Evolutionary conservation across 1,140 invertebrate species (phyloP).

Genomic region (Euglossa dilemma): DNA sequence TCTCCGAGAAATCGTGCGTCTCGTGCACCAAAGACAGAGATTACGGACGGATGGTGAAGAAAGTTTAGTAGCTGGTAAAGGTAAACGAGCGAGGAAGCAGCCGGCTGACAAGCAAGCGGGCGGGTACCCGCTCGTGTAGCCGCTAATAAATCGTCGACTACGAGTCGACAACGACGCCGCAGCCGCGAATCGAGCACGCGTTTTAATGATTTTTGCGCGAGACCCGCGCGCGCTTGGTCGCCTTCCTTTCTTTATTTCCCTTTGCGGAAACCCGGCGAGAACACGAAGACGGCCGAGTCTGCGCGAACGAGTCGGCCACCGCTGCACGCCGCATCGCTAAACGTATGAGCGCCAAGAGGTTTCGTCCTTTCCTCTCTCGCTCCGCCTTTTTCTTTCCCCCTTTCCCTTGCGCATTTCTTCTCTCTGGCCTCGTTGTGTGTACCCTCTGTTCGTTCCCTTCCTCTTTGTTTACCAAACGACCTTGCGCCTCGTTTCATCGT

Average conservation of each 20-base stretch:
- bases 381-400: not conserved
- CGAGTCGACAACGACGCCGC: constrained; percentile 57
- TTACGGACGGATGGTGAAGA: not conserved
- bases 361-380: constrained; percentile 39
- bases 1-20: constrained; percentile 3
- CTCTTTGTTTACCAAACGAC: constrained; percentile 46
- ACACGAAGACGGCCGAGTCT: constrained; percentile 70
- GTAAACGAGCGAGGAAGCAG: not conserved
- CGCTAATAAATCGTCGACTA: constrained; percentile 54
- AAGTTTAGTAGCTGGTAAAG: not conserved
- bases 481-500: constrained; percentile 35
- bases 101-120: not conserved
- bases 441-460: constrained; percentile 18
- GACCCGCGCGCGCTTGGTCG: constrained; percentile 58
- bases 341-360: constrained; percentile 27
- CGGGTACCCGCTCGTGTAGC: constrained; percentile 10
- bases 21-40: not conserved
- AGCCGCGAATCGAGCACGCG: constrained; percentile 63
- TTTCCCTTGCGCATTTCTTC: constrained; percentile 33
- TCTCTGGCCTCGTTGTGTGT: not conserved
- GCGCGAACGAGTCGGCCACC: constrained; percentile 60
- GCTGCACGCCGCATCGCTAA: constrained; percentile 18
- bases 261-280: constrained; percentile 61
- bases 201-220: constrained; percentile 75
- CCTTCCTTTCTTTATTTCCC: constrained; percentile 71